A percentile compares a stretch with the other conserved stretches of the same genome.
These are phyloP conservation scores for Poeciliopsis presidionis DNA, from an alignment of 2,797 vertebrate genomes.

Conservation along the genomic window DNA sequence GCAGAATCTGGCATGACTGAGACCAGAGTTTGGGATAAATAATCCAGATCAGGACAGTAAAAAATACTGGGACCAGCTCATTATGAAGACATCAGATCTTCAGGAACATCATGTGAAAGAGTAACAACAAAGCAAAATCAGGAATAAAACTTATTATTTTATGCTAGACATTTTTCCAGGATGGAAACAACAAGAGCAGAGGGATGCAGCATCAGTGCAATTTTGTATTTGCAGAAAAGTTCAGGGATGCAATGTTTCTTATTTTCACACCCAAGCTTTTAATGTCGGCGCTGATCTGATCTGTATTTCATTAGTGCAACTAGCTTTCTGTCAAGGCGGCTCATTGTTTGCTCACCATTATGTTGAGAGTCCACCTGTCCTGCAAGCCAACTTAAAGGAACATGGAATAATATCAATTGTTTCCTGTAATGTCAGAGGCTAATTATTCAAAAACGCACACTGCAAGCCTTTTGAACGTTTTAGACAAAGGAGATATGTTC, in stretches of 20 bases:
- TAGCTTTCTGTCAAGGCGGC: neutral
- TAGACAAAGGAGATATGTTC: neutral
- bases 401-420: neutral
- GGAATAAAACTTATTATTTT: neutral
- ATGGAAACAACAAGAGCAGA: neutral
- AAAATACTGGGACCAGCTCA: neutral
- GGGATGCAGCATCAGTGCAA: neutral
- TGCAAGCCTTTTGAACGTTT: neutral
- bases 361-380: neutral
- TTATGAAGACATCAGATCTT: neutral
- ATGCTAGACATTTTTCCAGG: neutral
- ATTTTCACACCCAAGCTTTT: neutral
- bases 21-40: neutral
- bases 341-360: neutral
- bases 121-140: neutral
- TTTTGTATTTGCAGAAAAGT: neutral
- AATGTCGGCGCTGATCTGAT: neutral
- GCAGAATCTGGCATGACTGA: neutral
- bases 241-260: neutral
- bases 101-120: neutral
- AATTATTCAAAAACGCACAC: neutral
- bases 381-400: neutral
- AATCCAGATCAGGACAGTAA: neutral
- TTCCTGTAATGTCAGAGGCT: neutral
- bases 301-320: neutral